phyloP scores from a whole-genome alignment of 2,888 invertebrate species.

The Palloptera scutellata region DNA sequence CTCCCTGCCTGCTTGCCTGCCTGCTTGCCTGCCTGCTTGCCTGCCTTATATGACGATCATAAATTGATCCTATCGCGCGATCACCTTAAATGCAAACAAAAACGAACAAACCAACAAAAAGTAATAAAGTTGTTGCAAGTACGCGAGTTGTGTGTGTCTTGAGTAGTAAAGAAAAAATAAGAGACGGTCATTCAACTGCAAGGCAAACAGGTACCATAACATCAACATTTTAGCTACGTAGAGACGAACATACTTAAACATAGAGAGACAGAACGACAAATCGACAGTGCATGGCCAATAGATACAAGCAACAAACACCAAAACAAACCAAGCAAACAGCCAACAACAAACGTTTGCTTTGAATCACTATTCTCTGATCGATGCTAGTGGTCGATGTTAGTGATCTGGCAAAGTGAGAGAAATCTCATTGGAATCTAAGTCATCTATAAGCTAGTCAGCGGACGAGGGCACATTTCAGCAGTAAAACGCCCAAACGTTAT shows the following conservation, averaged over 20 bases:
- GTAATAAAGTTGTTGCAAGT: not conserved
- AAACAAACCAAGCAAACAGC: conserved; percentile 1
- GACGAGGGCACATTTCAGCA: too few relatives aligned
- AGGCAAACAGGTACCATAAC: conserved; percentile 58
- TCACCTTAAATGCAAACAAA: not conserved
- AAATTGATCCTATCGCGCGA: conserved; percentile 10
- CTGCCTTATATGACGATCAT: conserved; percentile 1
- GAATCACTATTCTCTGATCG: too few relatives aligned
- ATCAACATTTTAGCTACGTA: conserved; percentile 30
- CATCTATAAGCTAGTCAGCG: too few relatives aligned
- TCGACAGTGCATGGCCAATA: conserved; percentile 29
- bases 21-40: conserved; percentile 44
- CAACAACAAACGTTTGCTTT: conserved; percentile 11
- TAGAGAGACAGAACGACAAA: not conserved
- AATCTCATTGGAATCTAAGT: too few relatives aligned
- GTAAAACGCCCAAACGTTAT: too few relatives aligned
- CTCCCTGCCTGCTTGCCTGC: conserved; percentile 27
- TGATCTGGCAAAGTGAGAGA: too few relatives aligned
- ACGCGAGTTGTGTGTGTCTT: not conserved
- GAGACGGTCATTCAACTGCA: conserved; percentile 59
- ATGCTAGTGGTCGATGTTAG: too few relatives aligned
- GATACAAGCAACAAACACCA: conserved; percentile 12
- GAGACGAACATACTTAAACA: not conserved
- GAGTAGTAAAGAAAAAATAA: conserved; percentile 21
- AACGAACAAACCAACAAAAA: not conserved